Conservation (phyloP, 1,140 invertebrate genomes). For the Halyomorpha halys region DNA sequence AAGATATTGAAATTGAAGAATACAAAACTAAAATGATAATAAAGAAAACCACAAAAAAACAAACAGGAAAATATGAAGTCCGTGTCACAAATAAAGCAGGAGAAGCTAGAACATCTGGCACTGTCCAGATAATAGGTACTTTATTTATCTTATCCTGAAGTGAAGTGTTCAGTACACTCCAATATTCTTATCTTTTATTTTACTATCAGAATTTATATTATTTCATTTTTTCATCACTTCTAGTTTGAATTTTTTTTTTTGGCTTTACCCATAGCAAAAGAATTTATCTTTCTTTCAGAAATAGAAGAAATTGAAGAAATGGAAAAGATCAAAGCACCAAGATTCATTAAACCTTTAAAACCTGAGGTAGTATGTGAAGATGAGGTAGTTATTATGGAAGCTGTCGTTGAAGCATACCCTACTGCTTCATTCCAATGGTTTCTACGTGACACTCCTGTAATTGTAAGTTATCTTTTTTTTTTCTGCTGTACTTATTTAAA, state of each 20-base stretch:
- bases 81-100: slow-evolving; percentile 60
- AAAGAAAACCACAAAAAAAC: slow-evolving; percentile 56
- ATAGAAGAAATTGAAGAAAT: slow-evolving; percentile 44
- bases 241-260: no score
- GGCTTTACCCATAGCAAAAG: background rate
- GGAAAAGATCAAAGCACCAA: slow-evolving; percentile 54
- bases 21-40: slow-evolving; percentile 58
- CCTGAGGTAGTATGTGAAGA: slow-evolving; percentile 59
- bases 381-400: slow-evolving; percentile 69
- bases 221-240: no score
- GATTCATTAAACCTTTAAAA: slow-evolving; percentile 58
- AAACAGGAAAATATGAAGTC: slow-evolving; percentile 76
- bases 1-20: slow-evolving; percentile 55
- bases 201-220: no score
- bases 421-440: slow-evolving; percentile 80
- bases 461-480: slow-evolving; percentile 33
- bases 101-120: slow-evolving; percentile 65
- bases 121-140: slow-evolving; percentile 47
- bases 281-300: slow-evolving; percentile 37
- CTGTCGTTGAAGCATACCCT: slow-evolving; percentile 61
- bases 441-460: slow-evolving; percentile 46
- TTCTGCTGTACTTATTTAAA: no score
- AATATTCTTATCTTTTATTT: no score
- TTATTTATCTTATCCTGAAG: background rate
- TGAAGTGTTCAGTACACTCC: no score